These are phyloP conservation scores for Apteryx owenii DNA, from an alignment of 2,113 vertebrate genomes.

Conservation along the genomic window DNA sequence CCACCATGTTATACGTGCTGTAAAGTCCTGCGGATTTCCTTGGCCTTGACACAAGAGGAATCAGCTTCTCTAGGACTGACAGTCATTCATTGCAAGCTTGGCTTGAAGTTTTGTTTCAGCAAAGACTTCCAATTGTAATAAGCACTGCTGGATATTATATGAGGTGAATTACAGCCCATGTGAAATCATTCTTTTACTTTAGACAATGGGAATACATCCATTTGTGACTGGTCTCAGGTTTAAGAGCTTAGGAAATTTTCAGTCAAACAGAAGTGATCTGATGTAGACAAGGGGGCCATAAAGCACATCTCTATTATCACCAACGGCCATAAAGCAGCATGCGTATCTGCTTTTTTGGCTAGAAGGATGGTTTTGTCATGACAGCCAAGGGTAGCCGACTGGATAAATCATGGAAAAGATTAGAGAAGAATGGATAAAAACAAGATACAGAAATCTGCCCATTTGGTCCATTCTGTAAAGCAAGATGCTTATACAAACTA, in stretches of 20 bases:
- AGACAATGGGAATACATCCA: background rate
- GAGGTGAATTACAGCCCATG: background rate
- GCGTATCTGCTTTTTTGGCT: background rate
- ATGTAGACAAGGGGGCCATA: background rate
- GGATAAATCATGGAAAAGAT: background rate
- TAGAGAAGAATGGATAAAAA: constrained; percentile 29
- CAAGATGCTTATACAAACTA: constrained; percentile 54
- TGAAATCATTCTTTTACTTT: background rate
- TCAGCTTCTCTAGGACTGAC: background rate
- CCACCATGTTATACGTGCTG: background rate
- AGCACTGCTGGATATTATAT: background rate
- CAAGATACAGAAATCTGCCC: background rate
- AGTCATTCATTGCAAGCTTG: background rate
- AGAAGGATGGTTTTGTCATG: background rate
- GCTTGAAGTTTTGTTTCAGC: background rate
- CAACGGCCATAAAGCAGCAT: background rate
- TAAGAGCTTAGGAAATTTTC: background rate
- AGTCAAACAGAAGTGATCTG: background rate
- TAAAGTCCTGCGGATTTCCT: background rate
- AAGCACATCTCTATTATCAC: background rate
- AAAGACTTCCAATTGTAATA: background rate
- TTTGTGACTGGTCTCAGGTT: background rate
- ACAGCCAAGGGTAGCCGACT: background rate
- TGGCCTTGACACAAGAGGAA: background rate
- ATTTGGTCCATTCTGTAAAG: constrained; percentile 48